Evolutionary conservation across 2,888 invertebrate genomes (phyloP).

Genomic region (Gari tellinella): DNA sequence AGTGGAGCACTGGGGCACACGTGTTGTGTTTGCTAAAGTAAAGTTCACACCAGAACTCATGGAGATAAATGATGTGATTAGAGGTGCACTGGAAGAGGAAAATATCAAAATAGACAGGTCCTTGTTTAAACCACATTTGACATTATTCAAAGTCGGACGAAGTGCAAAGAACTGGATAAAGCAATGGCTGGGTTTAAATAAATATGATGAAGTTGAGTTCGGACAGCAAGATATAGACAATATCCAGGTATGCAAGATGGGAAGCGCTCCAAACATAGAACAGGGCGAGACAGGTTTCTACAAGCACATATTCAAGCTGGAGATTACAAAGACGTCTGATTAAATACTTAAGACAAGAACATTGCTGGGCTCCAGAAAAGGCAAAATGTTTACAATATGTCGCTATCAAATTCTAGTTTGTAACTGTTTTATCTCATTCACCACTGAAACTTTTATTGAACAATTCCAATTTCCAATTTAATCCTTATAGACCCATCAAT

Average conservation of each 20-base stretch:
- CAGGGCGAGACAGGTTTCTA: neutral
- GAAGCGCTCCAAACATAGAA: slow-evolving; percentile 23
- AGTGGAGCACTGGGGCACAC: slow-evolving; percentile 80
- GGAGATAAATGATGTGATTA: slow-evolving; percentile 76
- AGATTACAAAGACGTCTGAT: too few species aligned
- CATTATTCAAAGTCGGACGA: slow-evolving; percentile 82
- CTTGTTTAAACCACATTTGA: slow-evolving; percentile 84
- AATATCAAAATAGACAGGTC: slow-evolving; percentile 81
- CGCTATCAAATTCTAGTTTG: too few species aligned
- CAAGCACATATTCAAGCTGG: too few species aligned
- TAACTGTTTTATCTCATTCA: too few species aligned
- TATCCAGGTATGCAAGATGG: slow-evolving; percentile 83
- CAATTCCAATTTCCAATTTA: too few species aligned
- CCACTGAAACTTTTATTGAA: too few species aligned
- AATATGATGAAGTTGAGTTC: slow-evolving; percentile 74
- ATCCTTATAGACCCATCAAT: too few species aligned
- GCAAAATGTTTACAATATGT: too few species aligned
- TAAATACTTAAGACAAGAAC: too few species aligned
- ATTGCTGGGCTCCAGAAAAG: too few species aligned
- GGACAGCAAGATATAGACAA: slow-evolving; percentile 81
- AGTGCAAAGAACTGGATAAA: slow-evolving; percentile 73
- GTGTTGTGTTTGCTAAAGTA: slow-evolving; percentile 83
- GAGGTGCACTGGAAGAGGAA: slow-evolving; percentile 70
- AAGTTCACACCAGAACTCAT: slow-evolving; percentile 75
- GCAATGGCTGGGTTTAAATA: slow-evolving; percentile 76